Base-by-base conservation (phyloP, 1,140 invertebrate species). In the Drosophila eugracilis region DNA sequence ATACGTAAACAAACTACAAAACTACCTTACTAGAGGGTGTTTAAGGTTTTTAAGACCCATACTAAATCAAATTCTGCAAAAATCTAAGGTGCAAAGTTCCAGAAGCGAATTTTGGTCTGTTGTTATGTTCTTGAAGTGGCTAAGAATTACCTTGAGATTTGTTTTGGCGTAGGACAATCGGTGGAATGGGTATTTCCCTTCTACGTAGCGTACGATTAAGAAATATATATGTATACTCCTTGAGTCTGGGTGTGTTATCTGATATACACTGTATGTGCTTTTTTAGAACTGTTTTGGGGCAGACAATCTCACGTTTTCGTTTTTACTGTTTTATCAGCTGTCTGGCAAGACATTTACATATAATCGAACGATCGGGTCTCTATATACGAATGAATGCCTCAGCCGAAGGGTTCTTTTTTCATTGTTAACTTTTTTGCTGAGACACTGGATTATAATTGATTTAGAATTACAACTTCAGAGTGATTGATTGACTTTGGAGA, bases 261-360 rank as follows among this genome's bases (percentile, higher is more conserved):
- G 42, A 14, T 21, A 15, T 2, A 34, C 28, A 52, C 44, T 12
- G 10, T 15, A 22, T 24, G 6, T n/a, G 5, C 3, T 21, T 34
- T 34, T 22, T 26, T 26, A 30, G 41, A 14, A 17, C n/a, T 37
- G 15, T 47, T 47, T 48, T 14, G 30, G 19, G 60, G 26, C 47
- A 53, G 45, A 28, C 62, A 69, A 22, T 44, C 62, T 67, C 37
- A 67, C 65, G 65, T 44, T 67, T 66, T 28, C 5, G 7, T 21
- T 52, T 26, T 65, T 41, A 50, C 9, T 65, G 21, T 65, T 67
- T 66, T 67, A 67, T 67, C 65, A 69, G 65, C 47, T 53, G 65
- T 44, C 63, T 34, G 36, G n/a, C n/a, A 14, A 26, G 22, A 24
- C 21, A 62, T 54, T 62, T 42, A 69, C 47, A 41, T 17, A 39